Base-by-base conservation (phyloP, 2,113 vertebrate species). In the Pipra filicauda region DNA sequence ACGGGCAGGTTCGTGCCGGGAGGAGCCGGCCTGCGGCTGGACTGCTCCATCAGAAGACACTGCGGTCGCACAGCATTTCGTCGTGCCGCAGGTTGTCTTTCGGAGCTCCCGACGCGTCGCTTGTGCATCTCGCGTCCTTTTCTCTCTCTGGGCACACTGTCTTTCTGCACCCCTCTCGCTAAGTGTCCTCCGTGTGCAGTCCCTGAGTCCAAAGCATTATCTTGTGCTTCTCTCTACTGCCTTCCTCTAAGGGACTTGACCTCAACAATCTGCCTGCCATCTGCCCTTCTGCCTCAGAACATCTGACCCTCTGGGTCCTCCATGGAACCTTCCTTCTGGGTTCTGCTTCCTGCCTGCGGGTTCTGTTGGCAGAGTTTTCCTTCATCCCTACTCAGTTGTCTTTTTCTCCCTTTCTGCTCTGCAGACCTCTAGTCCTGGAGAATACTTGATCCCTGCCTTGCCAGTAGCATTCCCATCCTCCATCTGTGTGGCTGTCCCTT, bases 21-120 rank as follows among this genome's bases (percentile, higher is more conserved):
- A 0, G 39, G 12, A 9, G 23, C 15, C 8, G 18, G 6, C 33
- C 44, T 4, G 41, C 6, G 6, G 0, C 27, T 0, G 49, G 15
- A 1, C 23, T 8, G 2, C 23, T 37, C 33, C 51, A 1, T 30
- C 30, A 1, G 52, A 20, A 46, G 66, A 48, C 57, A 0, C 15
- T 0, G 44, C 6, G 33, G 31, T 10, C 11, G 22, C 67, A 2
- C 35, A 5, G 73, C 39, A 4, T 12, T 26, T 17, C 14, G 1
- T 4, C 9, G 70, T 41, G 59, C 71, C 11, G 19, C 66, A 19
- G 41, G 31, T 20, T 37, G 43, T 24, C 48, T 43, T 44, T 21
- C 13, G 11, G 57, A n/a, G 39, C 62, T 44, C 18, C 16, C 24
- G 10, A 0, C 5, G n/a, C 13, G 14, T 31, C 41, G 2, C 6